Base-by-base conservation (phyloP, 2,797 vertebrate species). In the Myripristis murdjan region DNA sequence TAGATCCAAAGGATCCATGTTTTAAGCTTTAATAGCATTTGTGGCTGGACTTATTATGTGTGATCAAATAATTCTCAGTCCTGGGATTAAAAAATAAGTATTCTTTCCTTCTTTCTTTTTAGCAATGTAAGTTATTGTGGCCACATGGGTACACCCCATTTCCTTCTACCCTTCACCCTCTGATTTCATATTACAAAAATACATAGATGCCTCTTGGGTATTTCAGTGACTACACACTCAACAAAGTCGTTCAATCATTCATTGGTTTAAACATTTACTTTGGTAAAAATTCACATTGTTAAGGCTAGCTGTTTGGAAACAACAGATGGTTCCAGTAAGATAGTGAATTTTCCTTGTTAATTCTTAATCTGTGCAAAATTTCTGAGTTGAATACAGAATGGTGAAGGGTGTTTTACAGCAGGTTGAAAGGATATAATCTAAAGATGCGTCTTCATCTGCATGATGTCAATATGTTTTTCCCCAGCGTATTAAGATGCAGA, bases 61-160 rank as follows among this genome's bases (percentile, higher is more conserved):
- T 93, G 88, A 94, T 94, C 92, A 94, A 94, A 93, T 92, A 91
- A 93, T 89, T 87, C 81, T 88, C 81, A 84, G 86, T 87, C 87
- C 67, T 76, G 90, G 87, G 91, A 92, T 91, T 91, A 84, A 66
- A 60, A 73, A 75, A 83, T 64, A 71, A 73, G 64, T 78, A 80
- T 88, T 89, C 85, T 85, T 82, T 73, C 70, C 70, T 82, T 60
- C 64, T 79, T 80, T 77, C 77, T 86, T 77, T 73, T 61, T 48
- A 73, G 66, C 78, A 82, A 84, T 90, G 74, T 75, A 87, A 87
- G 80, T 91, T 89, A 83, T 83, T 58, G 55, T 83, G 72, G 83
- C 86, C 91, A 87, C 89, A 78, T 75, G 92, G 89, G 81, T 70
- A 81, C 43, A 75, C 53, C 66, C 70, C 80, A 53, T 72, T 79